phyloP scores from a whole-genome alignment of 2,888 invertebrate species.

The Thysanoteuthis rhombus region DNA sequence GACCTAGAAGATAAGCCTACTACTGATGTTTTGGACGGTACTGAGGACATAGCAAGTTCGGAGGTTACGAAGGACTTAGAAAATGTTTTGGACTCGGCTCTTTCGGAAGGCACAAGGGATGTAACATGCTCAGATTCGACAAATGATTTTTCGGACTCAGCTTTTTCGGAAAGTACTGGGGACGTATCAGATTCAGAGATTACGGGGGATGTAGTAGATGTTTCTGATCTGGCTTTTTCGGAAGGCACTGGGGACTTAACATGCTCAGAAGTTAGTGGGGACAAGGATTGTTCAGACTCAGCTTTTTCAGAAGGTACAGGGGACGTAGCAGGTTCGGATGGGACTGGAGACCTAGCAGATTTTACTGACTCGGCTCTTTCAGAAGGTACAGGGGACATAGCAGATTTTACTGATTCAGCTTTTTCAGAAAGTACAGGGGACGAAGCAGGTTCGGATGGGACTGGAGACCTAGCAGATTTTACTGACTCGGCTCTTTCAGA shows the following conservation, averaged over 20 bases:
- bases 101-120: background rate
- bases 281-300: background rate
- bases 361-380: conserved; percentile 12
- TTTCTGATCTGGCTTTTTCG: background rate
- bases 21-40: background rate
- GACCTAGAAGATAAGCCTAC: background rate
- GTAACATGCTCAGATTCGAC: background rate
- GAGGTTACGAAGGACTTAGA: background rate
- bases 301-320: background rate
- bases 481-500: conserved; percentile 22
- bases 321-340: background rate
- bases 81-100: background rate
- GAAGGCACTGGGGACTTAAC: background rate
- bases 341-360: background rate
- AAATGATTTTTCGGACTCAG: background rate
- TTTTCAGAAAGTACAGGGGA: background rate
- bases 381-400: background rate
- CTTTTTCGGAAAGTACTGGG: background rate
- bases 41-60: background rate
- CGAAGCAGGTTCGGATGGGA: background rate
- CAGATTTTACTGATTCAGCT: conserved; percentile 18
- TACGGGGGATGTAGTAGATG: background rate
- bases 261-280: background rate
- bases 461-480: background rate
- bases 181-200: background rate